Percentiles rank a stretch among this genome's conserved stretches.
phyloP scores from a whole-genome alignment of 2,113 vertebrate genomes.

The Orientallactaga bullata region DNA sequence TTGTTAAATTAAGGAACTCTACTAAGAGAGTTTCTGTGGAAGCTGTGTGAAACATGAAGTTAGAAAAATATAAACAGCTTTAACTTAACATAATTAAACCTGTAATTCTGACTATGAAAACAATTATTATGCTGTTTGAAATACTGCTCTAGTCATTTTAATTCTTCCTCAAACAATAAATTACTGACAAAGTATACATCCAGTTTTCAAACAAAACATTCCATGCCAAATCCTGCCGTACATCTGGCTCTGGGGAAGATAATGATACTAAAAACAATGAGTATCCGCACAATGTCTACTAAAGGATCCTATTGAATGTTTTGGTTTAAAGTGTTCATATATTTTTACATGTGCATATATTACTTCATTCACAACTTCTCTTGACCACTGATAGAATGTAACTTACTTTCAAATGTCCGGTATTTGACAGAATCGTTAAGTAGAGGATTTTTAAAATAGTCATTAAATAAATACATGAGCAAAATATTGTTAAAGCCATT shows the following conservation, averaged over 20 bases:
- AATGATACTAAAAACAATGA: background rate
- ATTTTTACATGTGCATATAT: background rate
- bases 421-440: background rate
- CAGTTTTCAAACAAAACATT: constrained; percentile 8
- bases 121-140: background rate
- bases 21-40: background rate
- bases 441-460: background rate
- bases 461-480: background rate
- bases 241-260: background rate
- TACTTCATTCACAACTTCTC: background rate
- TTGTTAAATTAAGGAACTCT: background rate
- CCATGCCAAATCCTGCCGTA: background rate
- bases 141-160: background rate
- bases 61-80: background rate
- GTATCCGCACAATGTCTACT: background rate
- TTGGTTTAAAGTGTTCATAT: background rate
- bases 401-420: background rate
- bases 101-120: background rate
- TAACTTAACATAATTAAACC: background rate
- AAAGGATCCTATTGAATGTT: background rate
- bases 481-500: background rate
- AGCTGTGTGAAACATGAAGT: background rate
- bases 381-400: background rate
- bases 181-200: background rate
- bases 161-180: background rate